Percentiles rank a stretch among this genome's conserved stretches.
Conservation (phyloP, 2,888 invertebrate species). For the Pediacus dermestoides region DNA sequence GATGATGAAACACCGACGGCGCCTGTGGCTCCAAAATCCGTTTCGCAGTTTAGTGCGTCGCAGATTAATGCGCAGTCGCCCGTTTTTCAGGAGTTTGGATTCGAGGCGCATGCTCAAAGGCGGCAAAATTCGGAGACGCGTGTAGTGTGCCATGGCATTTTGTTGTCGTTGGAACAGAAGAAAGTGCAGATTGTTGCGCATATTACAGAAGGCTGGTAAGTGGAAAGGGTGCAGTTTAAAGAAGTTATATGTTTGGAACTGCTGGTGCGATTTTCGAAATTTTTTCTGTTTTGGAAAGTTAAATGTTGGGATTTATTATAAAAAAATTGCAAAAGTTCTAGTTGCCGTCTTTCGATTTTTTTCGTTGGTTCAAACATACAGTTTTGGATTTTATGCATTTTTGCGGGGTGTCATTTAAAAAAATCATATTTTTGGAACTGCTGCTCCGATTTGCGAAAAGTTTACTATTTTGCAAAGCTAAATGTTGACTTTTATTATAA, state of each 20-base stretch:
- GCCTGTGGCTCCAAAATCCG: conserved; percentile 6
- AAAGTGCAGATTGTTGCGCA: conserved; percentile 69
- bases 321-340: not conserved
- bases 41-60: conserved; percentile 29
- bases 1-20: conserved; percentile 41
- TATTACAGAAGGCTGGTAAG: conserved; percentile 74
- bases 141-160: conserved; percentile 60
- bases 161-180: conserved; percentile 57
- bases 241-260: too few relatives aligned
- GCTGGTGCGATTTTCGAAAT: too few relatives aligned
- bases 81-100: conserved; percentile 42
- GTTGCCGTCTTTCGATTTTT: not conserved
- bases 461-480: too few relatives aligned
- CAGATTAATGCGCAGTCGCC: conserved; percentile 32
- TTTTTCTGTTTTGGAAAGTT: too few relatives aligned
- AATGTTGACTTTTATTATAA: too few relatives aligned
- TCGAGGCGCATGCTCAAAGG: conserved; percentile 45
- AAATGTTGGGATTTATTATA: too few relatives aligned
- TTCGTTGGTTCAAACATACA: too few relatives aligned
- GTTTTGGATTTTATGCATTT: too few relatives aligned
- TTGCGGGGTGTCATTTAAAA: too few relatives aligned
- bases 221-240: conserved; percentile 15
- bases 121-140: conserved; percentile 54
- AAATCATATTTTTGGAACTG: too few relatives aligned
- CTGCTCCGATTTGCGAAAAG: too few relatives aligned